Evolutionary conservation across 2,797 vertebrate species (phyloP).

Genomic region (Sciaenops ocellatus): DNA sequence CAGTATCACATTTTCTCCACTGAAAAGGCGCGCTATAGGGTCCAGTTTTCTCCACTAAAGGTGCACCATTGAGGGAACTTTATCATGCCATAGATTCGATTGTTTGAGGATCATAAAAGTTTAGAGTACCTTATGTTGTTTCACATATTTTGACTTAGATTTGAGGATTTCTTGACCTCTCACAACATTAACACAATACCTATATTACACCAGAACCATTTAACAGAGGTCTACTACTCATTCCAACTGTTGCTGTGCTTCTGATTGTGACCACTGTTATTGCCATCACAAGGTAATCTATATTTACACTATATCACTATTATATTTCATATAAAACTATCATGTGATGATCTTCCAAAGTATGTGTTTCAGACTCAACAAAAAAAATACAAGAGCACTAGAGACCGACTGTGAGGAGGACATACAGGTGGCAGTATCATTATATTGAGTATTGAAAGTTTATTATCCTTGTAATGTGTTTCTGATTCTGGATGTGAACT

Average conservation of each 20-base stretch:
- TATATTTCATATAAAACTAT: neutral
- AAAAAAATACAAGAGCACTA: neutral
- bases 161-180: neutral
- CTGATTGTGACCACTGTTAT: constrained; percentile 10
- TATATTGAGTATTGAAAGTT: neutral
- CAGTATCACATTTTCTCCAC: too few species aligned
- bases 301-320: neutral
- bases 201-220: constrained; percentile 23
- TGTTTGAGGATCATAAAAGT: neutral
- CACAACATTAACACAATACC: neutral
- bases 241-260: constrained; percentile 23
- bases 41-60: too few species aligned
- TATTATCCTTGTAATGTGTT: neutral
- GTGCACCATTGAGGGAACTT: too few species aligned
- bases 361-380: constrained; percentile 26
- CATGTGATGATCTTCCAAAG: neutral
- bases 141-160: neutral
- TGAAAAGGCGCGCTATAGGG: too few species aligned
- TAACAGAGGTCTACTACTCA: neutral
- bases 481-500: neutral
- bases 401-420: neutral
- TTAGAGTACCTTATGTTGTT: too few species aligned
- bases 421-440: neutral
- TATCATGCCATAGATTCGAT: too few species aligned
- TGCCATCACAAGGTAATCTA: constrained; percentile 21